Evolutionary conservation across 2,113 vertebrate genomes (phyloP).

Genomic region (Pao palembangensis): DNA sequence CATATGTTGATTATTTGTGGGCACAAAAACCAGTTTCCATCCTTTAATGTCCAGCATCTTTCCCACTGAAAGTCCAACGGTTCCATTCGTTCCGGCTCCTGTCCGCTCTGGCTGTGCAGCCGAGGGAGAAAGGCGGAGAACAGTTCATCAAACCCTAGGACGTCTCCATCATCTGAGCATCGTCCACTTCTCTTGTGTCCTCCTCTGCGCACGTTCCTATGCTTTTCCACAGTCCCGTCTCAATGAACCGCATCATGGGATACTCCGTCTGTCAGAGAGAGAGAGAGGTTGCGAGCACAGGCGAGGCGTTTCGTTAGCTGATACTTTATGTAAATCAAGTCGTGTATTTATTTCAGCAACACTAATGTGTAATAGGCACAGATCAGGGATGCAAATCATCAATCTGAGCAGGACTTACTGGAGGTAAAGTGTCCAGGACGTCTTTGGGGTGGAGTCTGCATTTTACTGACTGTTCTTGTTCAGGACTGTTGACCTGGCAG

Average conservation of each 20-base stretch:
- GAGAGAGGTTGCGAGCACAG: slow-evolving; percentile 6
- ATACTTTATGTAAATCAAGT: too few species aligned
- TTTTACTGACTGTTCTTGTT: slow-evolving; percentile 62
- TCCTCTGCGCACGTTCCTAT: slow-evolving; percentile 81
- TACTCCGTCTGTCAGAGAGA: slow-evolving; percentile 74
- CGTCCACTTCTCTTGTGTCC: slow-evolving; percentile 82
- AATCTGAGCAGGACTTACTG: slow-evolving; percentile 66
- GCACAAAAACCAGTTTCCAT: too few species aligned
- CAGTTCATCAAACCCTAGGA: slow-evolving; percentile 69
- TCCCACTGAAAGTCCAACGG: background rate
- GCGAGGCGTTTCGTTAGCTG: background rate
- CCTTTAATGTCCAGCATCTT: too few species aligned
- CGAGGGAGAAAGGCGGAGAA: background rate
- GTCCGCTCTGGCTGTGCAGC: too few species aligned
- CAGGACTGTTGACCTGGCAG: slow-evolving; percentile 60
- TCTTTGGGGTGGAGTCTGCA: slow-evolving; percentile 76
- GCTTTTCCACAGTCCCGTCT: slow-evolving; percentile 77
- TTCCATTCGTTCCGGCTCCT: too few species aligned
- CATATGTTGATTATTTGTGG: too few species aligned
- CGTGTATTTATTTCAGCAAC: background rate
- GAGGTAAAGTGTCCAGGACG: slow-evolving; percentile 76
- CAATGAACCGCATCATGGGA: slow-evolving; percentile 77
- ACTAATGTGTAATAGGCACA: too few species aligned
- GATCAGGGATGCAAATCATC: too few species aligned
- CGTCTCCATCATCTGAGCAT: slow-evolving; percentile 93